Evolutionary conservation across 1,140 invertebrate species (phyloP), one percentile per base, ranked within the genome.

Genomic region (Dinoponera quadriceps): DNA sequence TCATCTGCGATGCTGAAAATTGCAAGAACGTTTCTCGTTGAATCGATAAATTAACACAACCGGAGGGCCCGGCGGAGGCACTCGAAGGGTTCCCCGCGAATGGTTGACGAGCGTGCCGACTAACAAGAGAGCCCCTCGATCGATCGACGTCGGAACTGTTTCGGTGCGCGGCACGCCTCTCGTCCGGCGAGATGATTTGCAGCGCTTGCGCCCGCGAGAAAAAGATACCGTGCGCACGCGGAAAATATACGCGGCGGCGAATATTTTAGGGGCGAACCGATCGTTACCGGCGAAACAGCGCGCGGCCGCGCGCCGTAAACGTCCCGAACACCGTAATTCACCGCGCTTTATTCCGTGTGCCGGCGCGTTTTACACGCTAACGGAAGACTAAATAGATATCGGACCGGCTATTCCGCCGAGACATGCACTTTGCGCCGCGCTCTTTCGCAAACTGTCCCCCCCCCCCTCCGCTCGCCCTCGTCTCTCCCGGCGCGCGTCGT

Each of bases 241-340:
- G n/a, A n/a, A 33, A 84, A 81, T 84, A 84, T 86, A 86, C 71
- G 65, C 60, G 48, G 55, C 14, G 73, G 38, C 38, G 66, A 84
- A 88, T 88, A 72, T 81, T 88, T 84, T 54, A 84, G 51, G n/a
- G 51, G 48, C 68, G 27, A 66, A 59, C 55, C 71, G 85, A 82
- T 73, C 86, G 85, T 88, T 88, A 88, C 77, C 84, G 85, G 51
- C 25, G 57, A 71, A 81, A 84, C 84, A 81, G 62, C 72, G 66
- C 33, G 65, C 54, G 7, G 33, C 33, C 33, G 33, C 38, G 22
- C 60, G 71, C 85, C 54, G 73, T 85, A 88, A 88, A 88, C 63
- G 83, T 87, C 73, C 83, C 65, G 83, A 85, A 88, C 73, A 68
- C 18, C 60, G 86, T 80, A 83, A 88, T 88, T 88, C 85, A 88